phyloP scores from a whole-genome alignment of 2,888 invertebrate species.

The Drosophila subquinaria region DNA sequence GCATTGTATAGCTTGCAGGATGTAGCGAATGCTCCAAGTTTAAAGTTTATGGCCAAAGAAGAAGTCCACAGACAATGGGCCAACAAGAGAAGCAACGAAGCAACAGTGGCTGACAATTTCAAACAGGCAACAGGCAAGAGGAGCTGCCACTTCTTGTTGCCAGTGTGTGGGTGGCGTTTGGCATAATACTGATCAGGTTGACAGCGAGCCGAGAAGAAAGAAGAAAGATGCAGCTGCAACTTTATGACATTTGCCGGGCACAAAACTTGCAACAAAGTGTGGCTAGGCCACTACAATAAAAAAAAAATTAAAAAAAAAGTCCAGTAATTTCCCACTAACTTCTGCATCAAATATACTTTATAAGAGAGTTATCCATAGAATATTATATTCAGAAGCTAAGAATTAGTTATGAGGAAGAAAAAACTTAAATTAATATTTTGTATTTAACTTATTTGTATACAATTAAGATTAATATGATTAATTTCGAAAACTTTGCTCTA shows the following conservation, averaged over 20 bases:
- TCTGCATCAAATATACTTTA: constrained; percentile 35
- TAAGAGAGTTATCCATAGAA: neutral
- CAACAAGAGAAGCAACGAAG: constrained; percentile 21
- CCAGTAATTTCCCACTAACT: constrained; percentile 42
- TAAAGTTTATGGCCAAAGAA: constrained; percentile 74
- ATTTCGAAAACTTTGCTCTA: neutral
- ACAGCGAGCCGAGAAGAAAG: constrained; percentile 41
- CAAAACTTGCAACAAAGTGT: constrained; percentile 57
- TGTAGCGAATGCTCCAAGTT: constrained; percentile 65
- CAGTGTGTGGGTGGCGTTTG: constrained; percentile 17
- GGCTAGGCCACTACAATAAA: constrained; percentile 26
- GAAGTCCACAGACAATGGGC: constrained; percentile 63
- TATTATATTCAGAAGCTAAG: neutral
- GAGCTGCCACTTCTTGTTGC: constrained; percentile 25
- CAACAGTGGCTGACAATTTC: constrained; percentile 34
- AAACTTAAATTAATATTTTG: neutral
- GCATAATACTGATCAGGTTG: constrained; percentile 71
- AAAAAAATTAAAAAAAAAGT: constrained; percentile 29
- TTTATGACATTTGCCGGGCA: constrained; percentile 61
- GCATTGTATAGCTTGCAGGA: constrained; percentile 68
- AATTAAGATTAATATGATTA: neutral
- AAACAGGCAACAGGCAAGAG: constrained; percentile 43
- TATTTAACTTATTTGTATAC: neutral
- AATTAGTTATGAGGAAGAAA: neutral
- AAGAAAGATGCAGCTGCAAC: constrained; percentile 47